Percentiles rank a stretch among this genome's conserved stretches.
These are phyloP conservation scores for Sardinella longiceps DNA, from an alignment of 2,797 vertebrate species.

Conservation along the genomic window DNA sequence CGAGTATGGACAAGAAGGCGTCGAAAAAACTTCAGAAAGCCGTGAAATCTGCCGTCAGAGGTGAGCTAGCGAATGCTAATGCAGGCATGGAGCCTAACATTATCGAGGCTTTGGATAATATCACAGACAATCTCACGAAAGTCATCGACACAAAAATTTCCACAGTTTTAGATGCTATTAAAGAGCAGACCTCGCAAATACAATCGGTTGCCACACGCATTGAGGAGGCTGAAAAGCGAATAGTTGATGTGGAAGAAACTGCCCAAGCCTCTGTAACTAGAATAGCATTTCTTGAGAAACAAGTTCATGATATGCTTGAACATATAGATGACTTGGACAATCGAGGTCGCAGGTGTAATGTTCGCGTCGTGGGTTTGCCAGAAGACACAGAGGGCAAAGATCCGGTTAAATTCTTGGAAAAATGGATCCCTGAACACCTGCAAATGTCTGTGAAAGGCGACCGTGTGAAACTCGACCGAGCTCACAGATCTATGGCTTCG, in stretches of 20 bases:
- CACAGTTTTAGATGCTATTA: constrained; percentile 3
- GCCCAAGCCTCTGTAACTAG: not conserved
- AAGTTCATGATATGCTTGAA: not conserved
- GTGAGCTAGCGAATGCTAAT: not conserved
- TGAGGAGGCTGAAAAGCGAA: not conserved
- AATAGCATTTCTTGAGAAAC: not conserved
- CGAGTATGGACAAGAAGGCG: not conserved
- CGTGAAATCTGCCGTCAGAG: not conserved
- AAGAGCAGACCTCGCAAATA: constrained; percentile 17
- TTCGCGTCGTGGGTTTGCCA: not conserved
- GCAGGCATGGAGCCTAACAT: not conserved
- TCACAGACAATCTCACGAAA: not conserved
- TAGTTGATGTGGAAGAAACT: not conserved
- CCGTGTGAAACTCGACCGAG: constrained; percentile 13
- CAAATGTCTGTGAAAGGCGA: constrained; percentile 12
- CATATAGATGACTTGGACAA: too few species aligned
- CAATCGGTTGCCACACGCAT: not conserved
- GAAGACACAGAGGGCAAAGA: constrained; percentile 12
- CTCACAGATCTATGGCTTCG: not conserved
- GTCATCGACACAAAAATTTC: not conserved
- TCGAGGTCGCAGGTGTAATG: constrained; percentile 11
- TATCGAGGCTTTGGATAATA: constrained; percentile 17
- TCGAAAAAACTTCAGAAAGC: not conserved
- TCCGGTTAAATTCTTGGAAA: not conserved
- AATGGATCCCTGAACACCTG: not conserved